Percentiles rank a stretch among this genome's conserved stretches.
These are phyloP conservation scores for Aviceda subcristata DNA, from an alignment of 2,113 vertebrate species.

Conservation along the genomic window DNA sequence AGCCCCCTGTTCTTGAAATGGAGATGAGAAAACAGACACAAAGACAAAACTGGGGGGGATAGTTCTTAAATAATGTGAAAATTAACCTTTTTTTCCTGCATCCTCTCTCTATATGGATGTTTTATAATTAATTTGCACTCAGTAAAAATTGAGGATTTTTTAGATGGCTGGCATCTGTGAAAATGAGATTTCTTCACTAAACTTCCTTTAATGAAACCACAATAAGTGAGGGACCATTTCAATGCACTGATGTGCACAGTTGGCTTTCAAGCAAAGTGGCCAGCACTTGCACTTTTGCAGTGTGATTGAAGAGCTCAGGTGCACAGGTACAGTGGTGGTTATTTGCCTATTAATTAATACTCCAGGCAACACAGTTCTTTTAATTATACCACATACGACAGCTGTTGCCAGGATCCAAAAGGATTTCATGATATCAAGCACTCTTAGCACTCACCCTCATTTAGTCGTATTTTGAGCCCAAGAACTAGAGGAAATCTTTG, in stretches of 20 bases:
- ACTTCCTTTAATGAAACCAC: conserved; percentile 38
- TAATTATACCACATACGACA: background rate
- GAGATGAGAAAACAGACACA: background rate
- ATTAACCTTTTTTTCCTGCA: background rate
- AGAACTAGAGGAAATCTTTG: too few species aligned
- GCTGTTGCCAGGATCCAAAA: background rate
- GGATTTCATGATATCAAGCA: accelerated
- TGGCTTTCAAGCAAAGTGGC: background rate
- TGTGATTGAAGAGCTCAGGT: background rate
- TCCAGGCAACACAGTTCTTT: background rate
- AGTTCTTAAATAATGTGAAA: background rate
- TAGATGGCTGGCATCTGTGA: conserved; percentile 33
- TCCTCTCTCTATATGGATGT: background rate
- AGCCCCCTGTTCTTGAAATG: background rate
- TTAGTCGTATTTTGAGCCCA: background rate
- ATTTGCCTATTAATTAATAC: conserved; percentile 9
- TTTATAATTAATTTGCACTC: conserved; percentile 28
- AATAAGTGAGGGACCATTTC: background rate
- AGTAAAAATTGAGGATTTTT: conserved; percentile 1
- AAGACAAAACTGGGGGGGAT: background rate
- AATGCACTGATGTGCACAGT: background rate
- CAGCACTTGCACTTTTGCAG: background rate
- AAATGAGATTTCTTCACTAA: conserved; percentile 52
- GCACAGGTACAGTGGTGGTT: background rate
- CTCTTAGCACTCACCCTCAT: background rate